Base-by-base conservation (phyloP, 37 sponge, comb jelly and placozoan species). In the Hexactinellida sp. region DNA sequence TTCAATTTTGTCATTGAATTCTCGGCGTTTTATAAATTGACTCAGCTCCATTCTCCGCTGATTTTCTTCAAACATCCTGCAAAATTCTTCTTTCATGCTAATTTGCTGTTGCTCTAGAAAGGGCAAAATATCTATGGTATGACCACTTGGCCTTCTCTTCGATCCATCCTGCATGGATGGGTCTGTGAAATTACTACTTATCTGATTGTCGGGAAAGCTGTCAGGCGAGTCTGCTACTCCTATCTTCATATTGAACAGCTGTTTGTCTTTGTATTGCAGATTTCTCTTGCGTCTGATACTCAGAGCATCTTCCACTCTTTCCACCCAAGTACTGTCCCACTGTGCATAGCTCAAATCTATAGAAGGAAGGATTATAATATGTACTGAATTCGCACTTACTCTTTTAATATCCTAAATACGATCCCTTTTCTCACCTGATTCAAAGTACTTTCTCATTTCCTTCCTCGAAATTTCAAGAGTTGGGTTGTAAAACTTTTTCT, bases 251-350 rank as follows among this genome's bases (percentile, higher is more conserved):
- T 10, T 63, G 76, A 41, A 41, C 10, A 41, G 47, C 47, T 41
- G 47, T 41, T 41, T 41, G 13, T 41, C 47, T 41, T 41, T 41
- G 47, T 41, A 41, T 13, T 41, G 47, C 10, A 41, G 47, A 13
- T 63, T 63, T 63, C 76, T 63, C 76, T 63, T 63, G 19, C 34
- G 25, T n/a, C 76, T 63, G 3, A 23, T 28, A 63, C 13, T 63
- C 34, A 63, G 13, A 25, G 76, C 76, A 10, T 63, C 76, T 63
- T 63, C 76, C 21, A 63, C 76, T 63, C 76, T 10, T 10, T 63
- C 76, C 76, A 63, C 76, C 76, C 76, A 63, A 63, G 76, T 63
- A 23, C 76, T 63, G 76, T 63, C 13, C 76, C 76, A 63, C 3
- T 63, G 76, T 63, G 76, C 25, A 63, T 63, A 63, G 5, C 28